A percentile compares a stretch with the other conserved stretches of the same genome.
Conservation (phyloP, 2,888 invertebrate species). For the Drosophila pseudotalamancana region DNA sequence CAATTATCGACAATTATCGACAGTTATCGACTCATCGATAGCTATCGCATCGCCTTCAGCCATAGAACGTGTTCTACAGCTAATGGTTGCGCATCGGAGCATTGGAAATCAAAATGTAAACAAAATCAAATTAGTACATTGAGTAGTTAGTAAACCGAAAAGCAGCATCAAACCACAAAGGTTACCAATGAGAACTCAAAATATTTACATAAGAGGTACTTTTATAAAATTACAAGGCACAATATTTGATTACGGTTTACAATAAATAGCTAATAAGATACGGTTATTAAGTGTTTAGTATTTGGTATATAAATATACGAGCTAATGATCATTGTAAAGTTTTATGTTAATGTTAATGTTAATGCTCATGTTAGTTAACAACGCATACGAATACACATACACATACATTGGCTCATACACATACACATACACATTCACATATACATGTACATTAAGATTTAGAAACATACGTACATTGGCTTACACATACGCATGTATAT, state of each 20-base stretch:
- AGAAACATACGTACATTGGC: slow-evolving; percentile 7
- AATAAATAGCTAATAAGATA: slow-evolving; percentile 28
- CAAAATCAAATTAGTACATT: too few species aligned
- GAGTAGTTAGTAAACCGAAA: slow-evolving; percentile 6
- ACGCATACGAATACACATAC: slow-evolving; percentile 46
- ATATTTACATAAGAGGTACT: slow-evolving; percentile 2
- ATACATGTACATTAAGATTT: slow-evolving; percentile 4
- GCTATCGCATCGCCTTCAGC: slow-evolving; percentile 12
- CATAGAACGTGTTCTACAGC: neutral
- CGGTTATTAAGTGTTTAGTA: slow-evolving; percentile 26
- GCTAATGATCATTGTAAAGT: slow-evolving; percentile 20
- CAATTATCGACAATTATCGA: slow-evolving; percentile 25
- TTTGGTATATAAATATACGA: slow-evolving; percentile 35
- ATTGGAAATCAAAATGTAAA: slow-evolving; percentile 25
- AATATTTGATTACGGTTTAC: slow-evolving; percentile 37
- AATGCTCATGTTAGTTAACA: slow-evolving; percentile 30
- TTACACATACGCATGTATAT: slow-evolving; percentile 5
- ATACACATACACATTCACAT: slow-evolving; percentile 19
- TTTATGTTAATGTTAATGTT: slow-evolving; percentile 30
- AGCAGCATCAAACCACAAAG: slow-evolving; percentile 26
- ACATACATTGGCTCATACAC: slow-evolving; percentile 37
- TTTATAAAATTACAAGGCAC: slow-evolving; percentile 41
- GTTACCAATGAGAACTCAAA: slow-evolving; percentile 27
- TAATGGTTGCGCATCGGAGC: slow-evolving; percentile 26
- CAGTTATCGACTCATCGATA: neutral